Evolutionary conservation across 2,113 vertebrate species (phyloP).

Genomic region (Silurus meridionalis): DNA sequence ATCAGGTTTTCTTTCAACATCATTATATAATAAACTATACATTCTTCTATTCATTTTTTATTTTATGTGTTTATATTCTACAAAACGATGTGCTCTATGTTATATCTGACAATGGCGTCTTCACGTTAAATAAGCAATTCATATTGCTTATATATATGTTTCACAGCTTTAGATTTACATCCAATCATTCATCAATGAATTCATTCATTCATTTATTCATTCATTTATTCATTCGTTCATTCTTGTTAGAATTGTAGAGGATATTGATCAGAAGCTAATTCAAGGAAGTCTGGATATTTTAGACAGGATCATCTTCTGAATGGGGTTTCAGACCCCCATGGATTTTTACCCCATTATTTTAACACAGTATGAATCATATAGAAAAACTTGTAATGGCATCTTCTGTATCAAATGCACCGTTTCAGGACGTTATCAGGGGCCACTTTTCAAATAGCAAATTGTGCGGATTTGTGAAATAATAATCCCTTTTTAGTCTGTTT

Average conservation of each 20-base stretch:
- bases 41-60: not conserved
- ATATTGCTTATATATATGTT: not conserved
- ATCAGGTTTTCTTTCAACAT: not conserved
- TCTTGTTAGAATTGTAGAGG: not conserved
- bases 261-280: not conserved
- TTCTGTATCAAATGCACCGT: not conserved
- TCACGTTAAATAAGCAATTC: not conserved
- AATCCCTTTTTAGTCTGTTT: not conserved
- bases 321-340: not conserved
- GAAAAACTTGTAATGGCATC: not conserved
- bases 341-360: not conserved
- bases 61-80: not conserved
- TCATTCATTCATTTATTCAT: not conserved
- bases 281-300: not conserved
- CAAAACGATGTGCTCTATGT: not conserved
- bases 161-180: not conserved
- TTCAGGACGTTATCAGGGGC: not conserved
- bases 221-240: not conserved
- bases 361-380: not conserved
- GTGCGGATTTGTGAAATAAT: not conserved
- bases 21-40: not conserved
- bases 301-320: not conserved
- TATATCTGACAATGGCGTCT: not conserved
- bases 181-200: not conserved
- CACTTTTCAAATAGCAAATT: not conserved